Evolutionary conservation across 1,140 invertebrate genomes (phyloP), one percentile per base, ranked within the genome.

Genomic region (Drosophila biarmipes): DNA sequence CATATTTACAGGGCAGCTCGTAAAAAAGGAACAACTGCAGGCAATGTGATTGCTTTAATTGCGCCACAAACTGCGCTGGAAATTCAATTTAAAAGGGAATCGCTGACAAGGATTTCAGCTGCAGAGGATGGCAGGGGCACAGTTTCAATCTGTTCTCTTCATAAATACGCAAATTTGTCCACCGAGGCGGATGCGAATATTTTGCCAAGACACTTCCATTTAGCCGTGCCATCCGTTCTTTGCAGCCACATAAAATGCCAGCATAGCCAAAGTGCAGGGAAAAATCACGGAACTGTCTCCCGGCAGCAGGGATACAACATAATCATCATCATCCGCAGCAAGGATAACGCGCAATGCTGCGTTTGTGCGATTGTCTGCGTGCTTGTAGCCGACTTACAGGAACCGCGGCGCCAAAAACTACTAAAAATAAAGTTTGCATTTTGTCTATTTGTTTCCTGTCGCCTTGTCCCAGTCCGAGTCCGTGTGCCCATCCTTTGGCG

Each of bases 341-440:
- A 54, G 66, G 40, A 82, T 64, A 68, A 51, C 15, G 0, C 8
- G n/a, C n/a, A n/a, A 29, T 11, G 45, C 49, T 68, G 66, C 35
- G 27, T 48, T 37, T 55, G 61, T 54, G 37, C 24, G 45, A 52
- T 24, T 62, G 68, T 46, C 42, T 68, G 64, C 42, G 64, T 29
- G 19, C 55, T 62, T 62, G 49, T 46, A 45, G 80, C 45, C 72
- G 57, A 61, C n/a, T 84, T 61, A 49, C 56, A 89, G 73, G 73
- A 73, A 67, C 71, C 51, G 85, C 64, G 84, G 84, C 84, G 85
- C 84, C 84, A 71, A 84, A 82, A 89, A 89, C 79, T 84, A 89
- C 84, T 89, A 90, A 89, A 87, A 89, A 79, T 89, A 84, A 89
- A 89, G 76, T 89, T 89, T 78, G 85, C 85, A 90, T 89, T 87